phyloP scores from a whole-genome alignment of 37 sponge, comb jelly and placozoan species.

The Halichondria panicea region DNA sequence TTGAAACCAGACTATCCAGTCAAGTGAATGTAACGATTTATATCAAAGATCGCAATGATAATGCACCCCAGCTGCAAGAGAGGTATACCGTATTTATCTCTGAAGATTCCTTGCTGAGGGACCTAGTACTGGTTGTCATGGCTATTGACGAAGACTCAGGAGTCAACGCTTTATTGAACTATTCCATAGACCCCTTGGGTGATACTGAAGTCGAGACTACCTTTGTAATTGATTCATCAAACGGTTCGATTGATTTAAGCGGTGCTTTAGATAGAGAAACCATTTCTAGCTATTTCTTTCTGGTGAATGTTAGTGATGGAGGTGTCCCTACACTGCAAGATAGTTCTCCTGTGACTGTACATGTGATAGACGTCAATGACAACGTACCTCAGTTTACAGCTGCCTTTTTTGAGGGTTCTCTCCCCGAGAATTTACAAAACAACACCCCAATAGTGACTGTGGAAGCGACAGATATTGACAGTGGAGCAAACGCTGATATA shows the following conservation, averaged over 20 bases:
- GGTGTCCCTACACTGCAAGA: conserved; percentile 49
- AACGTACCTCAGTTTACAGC: conserved; percentile 57
- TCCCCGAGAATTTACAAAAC: conserved; percentile 58
- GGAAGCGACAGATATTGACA: conserved; percentile 67
- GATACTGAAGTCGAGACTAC: not conserved
- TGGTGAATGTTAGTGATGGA: conserved; percentile 44
- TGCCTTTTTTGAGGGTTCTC: conserved; percentile 1
- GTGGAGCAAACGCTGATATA: conserved; percentile 52
- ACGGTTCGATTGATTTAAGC: conserved; percentile 31
- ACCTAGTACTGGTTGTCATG: conserved; percentile 19
- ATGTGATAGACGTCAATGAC: conserved; percentile 69
- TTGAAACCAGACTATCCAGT: conserved; percentile 13
- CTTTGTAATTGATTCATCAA: conserved; percentile 47
- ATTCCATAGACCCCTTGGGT: conserved; percentile 20
- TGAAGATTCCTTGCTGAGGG: conserved; percentile 39
- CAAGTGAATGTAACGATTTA: conserved; percentile 34
- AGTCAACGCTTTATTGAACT: conserved; percentile 53
- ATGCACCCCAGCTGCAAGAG: conserved; percentile 38
- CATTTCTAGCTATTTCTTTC: conserved; percentile 14
- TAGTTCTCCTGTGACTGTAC: conserved; percentile 31
- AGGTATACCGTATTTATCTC: conserved; percentile 15
- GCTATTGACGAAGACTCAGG: conserved; percentile 71
- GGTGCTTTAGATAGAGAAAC: conserved; percentile 46
- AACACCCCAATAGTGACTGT: conserved; percentile 10
- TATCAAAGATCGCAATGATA: conserved; percentile 51